Base-by-base conservation (phyloP, 2,797 vertebrate species). In the Diplodus sargus region DNA sequence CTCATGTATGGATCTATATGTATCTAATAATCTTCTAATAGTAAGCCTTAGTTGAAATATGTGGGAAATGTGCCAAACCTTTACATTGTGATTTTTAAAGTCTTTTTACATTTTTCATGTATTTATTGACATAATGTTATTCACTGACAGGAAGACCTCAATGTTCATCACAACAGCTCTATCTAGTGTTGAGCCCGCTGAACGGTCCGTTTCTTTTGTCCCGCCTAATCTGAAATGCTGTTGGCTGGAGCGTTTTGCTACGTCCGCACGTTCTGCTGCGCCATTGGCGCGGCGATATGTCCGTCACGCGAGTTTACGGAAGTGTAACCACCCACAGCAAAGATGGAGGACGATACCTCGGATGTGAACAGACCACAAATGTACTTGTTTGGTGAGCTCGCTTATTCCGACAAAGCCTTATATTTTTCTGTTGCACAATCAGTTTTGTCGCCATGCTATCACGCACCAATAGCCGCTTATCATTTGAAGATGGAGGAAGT, bases 351-450 rank as follows among this genome's bases (percentile, higher is more conserved):
- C 85, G 92, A 93, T 66, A 84, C 91, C 57, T 91, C 93, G 83
- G 93, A 94, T 74, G 54, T 85, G 78, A 94, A 87, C 90, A 92
- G 94, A 95, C 95, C 95, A 49, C 94, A 96, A 64, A 95, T 96
- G 94, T 96, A 92, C 74, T 92, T 96, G 83, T 96, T 96, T 78
- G 95, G 95, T 96, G 91, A 96, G 95, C 88, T 72, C 70, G 5
- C 18, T 69, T 74, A 42, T 60, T 82, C 11, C 17, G 48, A 49
- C 57, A 75, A 66, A 65, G 34, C 10, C 13, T 18, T 1, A 12
- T 18, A 34, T 16, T 58, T 7, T 61, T 59, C 6, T 20, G 49
- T 74, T 39, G 62, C 89, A 87, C 60, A 79, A 67, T 71, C 65
- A 76, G 39, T 9, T 43, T 52, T 52, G 22, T 12, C 0, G 4